These are phyloP conservation scores for Microtus montanus DNA, from an alignment of 2,113 vertebrate genomes.

Conservation along the genomic window DNA sequence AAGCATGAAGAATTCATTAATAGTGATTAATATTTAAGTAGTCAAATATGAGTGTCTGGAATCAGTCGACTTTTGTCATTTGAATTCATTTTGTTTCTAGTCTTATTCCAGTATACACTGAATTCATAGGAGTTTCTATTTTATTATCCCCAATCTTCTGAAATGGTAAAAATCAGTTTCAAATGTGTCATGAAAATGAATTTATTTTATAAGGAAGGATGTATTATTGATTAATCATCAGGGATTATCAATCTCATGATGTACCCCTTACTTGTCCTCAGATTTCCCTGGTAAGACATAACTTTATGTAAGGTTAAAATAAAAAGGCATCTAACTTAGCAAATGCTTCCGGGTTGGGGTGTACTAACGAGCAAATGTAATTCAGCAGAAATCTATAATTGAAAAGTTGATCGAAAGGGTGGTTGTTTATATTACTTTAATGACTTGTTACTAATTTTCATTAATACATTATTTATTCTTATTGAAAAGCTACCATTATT, in stretches of 20 bases:
- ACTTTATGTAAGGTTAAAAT: constrained; percentile 31
- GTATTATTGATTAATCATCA: constrained; percentile 37
- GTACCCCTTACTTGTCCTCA: background rate
- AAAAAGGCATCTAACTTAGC: background rate
- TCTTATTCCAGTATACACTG: background rate
- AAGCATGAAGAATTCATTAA: background rate
- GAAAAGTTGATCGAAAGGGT: background rate
- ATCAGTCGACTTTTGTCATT: background rate
- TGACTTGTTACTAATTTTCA: constrained; percentile 3
- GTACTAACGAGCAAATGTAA: background rate
- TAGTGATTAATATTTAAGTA: constrained; percentile 28
- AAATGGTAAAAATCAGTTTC: constrained; percentile 36
- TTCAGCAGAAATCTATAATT: constrained; percentile 11
- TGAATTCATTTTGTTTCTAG: constrained; percentile 34
- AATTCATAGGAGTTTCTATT: background rate
- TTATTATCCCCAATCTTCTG: background rate
- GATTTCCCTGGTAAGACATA: background rate
- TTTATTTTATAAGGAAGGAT: constrained; percentile 26
- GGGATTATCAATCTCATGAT: background rate
- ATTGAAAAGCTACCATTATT: background rate
- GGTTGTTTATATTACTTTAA: background rate
- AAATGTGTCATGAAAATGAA: constrained; percentile 19
- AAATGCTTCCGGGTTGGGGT: background rate
- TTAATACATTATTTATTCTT: background rate
- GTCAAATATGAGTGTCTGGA: background rate